A percentile compares a stretch with the other conserved stretches of the same genome.
Conservation (phyloP, 2,888 invertebrate species). For the Lepidochitona cinerea region DNA sequence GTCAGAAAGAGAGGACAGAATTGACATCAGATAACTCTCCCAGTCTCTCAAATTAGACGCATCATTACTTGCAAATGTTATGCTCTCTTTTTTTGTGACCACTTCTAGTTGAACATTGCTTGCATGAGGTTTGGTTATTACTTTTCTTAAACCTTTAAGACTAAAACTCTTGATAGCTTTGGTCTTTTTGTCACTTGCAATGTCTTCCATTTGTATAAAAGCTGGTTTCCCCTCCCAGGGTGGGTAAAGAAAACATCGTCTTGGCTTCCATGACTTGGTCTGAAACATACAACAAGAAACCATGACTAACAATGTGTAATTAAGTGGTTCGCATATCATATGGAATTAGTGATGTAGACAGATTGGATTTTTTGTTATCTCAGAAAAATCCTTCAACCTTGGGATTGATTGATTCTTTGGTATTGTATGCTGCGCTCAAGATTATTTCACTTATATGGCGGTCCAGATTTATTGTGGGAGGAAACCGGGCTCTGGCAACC, state of each 20-base stretch:
- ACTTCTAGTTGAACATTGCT: slow-evolving; percentile 27
- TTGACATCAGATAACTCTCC: slow-evolving; percentile 21
- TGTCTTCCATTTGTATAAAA: not conserved
- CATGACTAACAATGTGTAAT: no score
- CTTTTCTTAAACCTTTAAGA: not conserved
- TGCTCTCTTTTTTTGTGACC: slow-evolving; percentile 28
- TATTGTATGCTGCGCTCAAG: no score
- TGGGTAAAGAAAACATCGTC: slow-evolving; percentile 30
- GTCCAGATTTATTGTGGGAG: no score
- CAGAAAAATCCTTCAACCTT: no score
- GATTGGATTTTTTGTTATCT: no score
- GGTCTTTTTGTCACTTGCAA: not conserved
- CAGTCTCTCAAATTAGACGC: slow-evolving; percentile 30
- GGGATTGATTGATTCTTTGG: no score
- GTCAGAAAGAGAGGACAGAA: not conserved
- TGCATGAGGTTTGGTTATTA: not conserved
- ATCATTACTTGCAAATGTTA: slow-evolving; percentile 22
- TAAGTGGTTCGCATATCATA: no score
- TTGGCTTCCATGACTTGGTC: slow-evolving; percentile 31
- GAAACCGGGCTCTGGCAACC: no score
- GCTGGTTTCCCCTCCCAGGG: not conserved
- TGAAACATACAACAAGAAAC: no score
- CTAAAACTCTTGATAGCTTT: no score
- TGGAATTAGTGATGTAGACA: no score
- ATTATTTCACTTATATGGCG: no score